A percentile compares a stretch with the other conserved stretches of the same genome.
phyloP scores from a whole-genome alignment of 2,888 invertebrate species.

The Phymatocera aterrima region DNA sequence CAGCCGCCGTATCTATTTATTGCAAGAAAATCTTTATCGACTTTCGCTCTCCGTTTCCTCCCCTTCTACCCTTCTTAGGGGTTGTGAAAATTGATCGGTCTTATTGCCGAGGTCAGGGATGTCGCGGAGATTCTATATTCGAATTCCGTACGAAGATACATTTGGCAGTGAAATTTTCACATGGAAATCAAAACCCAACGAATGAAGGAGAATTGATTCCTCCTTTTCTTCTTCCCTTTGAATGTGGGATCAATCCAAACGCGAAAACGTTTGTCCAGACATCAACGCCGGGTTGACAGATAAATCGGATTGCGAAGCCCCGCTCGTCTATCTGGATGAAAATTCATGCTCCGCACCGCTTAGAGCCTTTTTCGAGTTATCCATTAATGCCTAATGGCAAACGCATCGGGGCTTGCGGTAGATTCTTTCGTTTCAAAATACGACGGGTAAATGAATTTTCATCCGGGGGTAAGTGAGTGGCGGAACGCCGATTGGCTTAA shows the following conservation, averaged over 20 bases:
- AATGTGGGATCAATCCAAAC: too few species aligned
- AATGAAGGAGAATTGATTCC: too few species aligned
- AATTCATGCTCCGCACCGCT: neutral
- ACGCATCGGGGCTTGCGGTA: conserved; percentile 3
- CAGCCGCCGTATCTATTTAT: conserved; percentile 30
- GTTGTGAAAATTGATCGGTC: conserved; percentile 1
- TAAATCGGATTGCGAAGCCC: neutral
- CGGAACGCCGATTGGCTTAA: conserved; percentile 43
- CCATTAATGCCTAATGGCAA: conserved; percentile 28
- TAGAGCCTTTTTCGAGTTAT: neutral
- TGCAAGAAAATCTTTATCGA: conserved; percentile 26
- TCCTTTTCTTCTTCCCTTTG: too few species aligned
- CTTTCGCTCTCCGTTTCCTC: neutral
- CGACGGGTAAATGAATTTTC: conserved; percentile 38
- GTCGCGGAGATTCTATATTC: neutral
- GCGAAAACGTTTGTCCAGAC: neutral
- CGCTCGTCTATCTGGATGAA: neutral
- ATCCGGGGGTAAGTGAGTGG: conserved; percentile 39
- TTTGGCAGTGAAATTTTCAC: neutral
- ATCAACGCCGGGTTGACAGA: neutral
- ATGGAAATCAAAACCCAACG: neutral
- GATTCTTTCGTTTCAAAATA: conserved; percentile 41
- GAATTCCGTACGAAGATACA: neutral
- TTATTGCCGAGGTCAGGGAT: conserved; percentile 29
- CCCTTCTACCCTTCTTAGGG: neutral